Base-by-base conservation (phyloP, 2,113 vertebrate species). In the Atlantisia rogersi region DNA sequence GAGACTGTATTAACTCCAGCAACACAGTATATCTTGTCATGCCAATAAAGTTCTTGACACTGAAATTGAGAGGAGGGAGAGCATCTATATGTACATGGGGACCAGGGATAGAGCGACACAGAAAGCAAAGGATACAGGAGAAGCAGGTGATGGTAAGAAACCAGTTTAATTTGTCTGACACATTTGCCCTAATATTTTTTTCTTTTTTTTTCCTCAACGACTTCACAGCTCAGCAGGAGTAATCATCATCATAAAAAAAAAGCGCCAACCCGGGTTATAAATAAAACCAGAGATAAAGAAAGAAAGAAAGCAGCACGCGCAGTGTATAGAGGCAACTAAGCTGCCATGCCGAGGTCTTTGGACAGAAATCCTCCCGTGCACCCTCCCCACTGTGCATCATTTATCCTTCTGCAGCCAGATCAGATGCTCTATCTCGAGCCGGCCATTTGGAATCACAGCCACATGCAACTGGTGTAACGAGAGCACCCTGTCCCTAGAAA, bases 1-100 rank as follows among this genome's bases (percentile, higher is more conserved):
- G 94, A 94, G 95, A 96, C 89, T 96, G 92, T 65, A 95, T 97
- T 97, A 96, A 96, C 92, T 95, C 94, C 92, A 92, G 93, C 91
- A 86, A 91, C 88, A 84, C 94, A 90, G 92, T 91, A 90, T 92
- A 96, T 92, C 96, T 95, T 96, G 95, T 97, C 96, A 94, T 80
- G 95, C 93, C 96, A 96, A 92, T 95, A 90, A 92, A 91, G 86
- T 95, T 96, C 92, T 65, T 90, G 96, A 95, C 92, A 90, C 71
- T 82, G 95, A 90, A 94, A 94, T 7, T 82, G 94, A 90, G 87
- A 89, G 88, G 81, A 88, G 65, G 81, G 77, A 90, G 88, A 86
- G 92, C 74, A 65, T 88, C 90, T 86, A 37, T 82, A 58, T 39
- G 88, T 83, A 91, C 87, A 63, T 2, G 8, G 91, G 80, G 68